Conservation (phyloP, 1,140 invertebrate genomes). For the Heterodera schachtii region DNA sequence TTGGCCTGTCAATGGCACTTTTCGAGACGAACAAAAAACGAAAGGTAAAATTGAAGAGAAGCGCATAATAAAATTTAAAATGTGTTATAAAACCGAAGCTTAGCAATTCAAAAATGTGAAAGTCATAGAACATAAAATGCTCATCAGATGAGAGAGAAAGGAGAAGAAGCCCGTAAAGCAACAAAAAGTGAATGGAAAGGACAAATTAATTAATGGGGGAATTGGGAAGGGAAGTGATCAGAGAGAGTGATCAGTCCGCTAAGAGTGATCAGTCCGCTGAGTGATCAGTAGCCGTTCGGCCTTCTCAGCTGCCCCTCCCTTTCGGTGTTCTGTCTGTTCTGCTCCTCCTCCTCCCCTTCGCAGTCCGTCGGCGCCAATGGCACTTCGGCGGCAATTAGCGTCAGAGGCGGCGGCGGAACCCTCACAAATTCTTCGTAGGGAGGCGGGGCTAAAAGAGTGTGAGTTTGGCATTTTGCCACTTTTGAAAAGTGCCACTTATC, state of each 20-base stretch:
- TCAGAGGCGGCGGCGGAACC: constrained; percentile 6
- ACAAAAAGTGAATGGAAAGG: neutral
- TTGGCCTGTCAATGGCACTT: no score
- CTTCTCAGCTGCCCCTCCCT: constrained; percentile 3
- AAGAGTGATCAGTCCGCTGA: neutral
- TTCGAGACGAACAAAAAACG: no score
- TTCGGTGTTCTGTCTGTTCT: neutral
- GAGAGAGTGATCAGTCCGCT: neutral
- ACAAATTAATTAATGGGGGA: neutral
- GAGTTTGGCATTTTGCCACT: neutral
- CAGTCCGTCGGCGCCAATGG: neutral
- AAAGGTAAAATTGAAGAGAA: no score
- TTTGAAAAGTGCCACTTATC: neutral
- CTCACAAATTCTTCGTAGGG: constrained; percentile 14
- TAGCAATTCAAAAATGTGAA: no score
- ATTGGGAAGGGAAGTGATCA: neutral
- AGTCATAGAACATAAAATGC: no score
- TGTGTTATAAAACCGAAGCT: no score
- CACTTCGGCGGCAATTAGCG: neutral
- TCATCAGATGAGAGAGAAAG: neutral
- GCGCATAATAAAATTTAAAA: no score
- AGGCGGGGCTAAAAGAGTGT: constrained; percentile 6
- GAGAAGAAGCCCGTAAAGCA: neutral
- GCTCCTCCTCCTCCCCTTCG: neutral
- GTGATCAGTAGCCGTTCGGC: neutral